phyloP scores from a whole-genome alignment of 2,797 vertebrate genomes.

The Urocyon cinereoargenteus region DNA sequence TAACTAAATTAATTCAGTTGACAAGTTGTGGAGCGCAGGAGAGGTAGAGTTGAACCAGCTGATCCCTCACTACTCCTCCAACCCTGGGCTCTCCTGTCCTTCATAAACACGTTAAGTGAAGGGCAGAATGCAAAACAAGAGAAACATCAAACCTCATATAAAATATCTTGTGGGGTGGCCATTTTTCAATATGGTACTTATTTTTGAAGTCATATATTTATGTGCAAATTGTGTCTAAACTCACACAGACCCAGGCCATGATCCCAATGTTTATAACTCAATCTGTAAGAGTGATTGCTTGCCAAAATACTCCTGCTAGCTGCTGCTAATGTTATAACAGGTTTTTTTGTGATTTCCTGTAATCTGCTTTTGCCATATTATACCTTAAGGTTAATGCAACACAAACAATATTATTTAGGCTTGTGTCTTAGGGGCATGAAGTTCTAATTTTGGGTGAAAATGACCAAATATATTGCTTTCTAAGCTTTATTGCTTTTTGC shows the following conservation, averaged over 20 bases:
- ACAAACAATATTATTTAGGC: slow-evolving; percentile 79
- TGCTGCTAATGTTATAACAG: slow-evolving; percentile 73
- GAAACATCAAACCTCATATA: background rate
- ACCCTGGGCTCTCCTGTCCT: background rate
- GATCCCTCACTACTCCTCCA: background rate
- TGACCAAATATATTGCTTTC: slow-evolving; percentile 80
- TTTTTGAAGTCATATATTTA: slow-evolving; percentile 58
- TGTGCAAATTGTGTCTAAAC: background rate
- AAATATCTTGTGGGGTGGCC: background rate
- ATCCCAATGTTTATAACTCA: slow-evolving; percentile 50
- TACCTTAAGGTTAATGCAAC: slow-evolving; percentile 76
- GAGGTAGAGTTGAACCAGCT: background rate
- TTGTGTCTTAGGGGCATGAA: slow-evolving; percentile 74
- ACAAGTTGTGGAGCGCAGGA: background rate
- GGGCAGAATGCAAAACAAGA: background rate
- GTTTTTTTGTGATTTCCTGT: slow-evolving; percentile 68
- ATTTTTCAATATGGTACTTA: slow-evolving; percentile 46
- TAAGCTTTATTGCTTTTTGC: slow-evolving; percentile 78
- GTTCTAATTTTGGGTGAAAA: slow-evolving; percentile 80
- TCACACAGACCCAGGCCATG: background rate
- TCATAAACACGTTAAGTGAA: background rate
- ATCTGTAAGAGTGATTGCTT: slow-evolving; percentile 74
- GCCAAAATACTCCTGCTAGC: slow-evolving; percentile 66
- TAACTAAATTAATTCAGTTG: too few relatives aligned
- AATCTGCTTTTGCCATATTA: slow-evolving; percentile 81